These are phyloP conservation scores for Sericinus montela DNA, from an alignment of 2,888 invertebrate species.

Conservation along the genomic window DNA sequence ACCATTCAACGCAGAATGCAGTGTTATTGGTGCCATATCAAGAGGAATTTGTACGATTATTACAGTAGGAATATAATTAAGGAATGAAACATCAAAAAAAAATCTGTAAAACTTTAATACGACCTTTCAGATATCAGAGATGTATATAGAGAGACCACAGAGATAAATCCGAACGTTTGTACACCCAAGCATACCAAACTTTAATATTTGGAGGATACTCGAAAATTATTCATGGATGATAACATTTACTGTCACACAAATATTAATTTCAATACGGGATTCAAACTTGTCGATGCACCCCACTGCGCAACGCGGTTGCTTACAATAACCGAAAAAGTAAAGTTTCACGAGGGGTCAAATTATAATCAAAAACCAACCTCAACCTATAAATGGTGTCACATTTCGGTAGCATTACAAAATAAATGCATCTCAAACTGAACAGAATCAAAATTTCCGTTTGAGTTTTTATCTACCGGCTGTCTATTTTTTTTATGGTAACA, in stretches of 20 bases:
- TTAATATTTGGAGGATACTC: too few relatives aligned
- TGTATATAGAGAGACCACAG: too few relatives aligned
- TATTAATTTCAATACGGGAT: neutral
- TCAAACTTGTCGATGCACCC: neutral
- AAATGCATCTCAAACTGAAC: constrained; percentile 41
- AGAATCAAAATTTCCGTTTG: constrained; percentile 44
- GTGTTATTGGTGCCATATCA: too few relatives aligned
- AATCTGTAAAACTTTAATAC: too few relatives aligned
- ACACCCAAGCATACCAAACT: too few relatives aligned
- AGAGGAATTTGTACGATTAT: too few relatives aligned
- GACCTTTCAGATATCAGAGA: too few relatives aligned
- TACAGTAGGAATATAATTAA: too few relatives aligned
- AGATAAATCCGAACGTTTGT: too few relatives aligned
- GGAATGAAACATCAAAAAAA: too few relatives aligned
- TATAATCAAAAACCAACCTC: constrained; percentile 8
- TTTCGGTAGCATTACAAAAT: constrained; percentile 62
- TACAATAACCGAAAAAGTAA: constrained; percentile 4
- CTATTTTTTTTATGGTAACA: constrained; percentile 31
- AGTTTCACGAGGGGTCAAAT: constrained; percentile 11
- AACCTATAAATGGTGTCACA: constrained; percentile 32
- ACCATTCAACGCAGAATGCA: too few relatives aligned
- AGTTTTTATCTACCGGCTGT: constrained; percentile 24
- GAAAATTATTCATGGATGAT: too few relatives aligned
- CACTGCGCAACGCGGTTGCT: neutral
- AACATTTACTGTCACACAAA: neutral